phyloP scores from a whole-genome alignment of 1,140 invertebrate genomes.

The Diorhabda elongata region DNA sequence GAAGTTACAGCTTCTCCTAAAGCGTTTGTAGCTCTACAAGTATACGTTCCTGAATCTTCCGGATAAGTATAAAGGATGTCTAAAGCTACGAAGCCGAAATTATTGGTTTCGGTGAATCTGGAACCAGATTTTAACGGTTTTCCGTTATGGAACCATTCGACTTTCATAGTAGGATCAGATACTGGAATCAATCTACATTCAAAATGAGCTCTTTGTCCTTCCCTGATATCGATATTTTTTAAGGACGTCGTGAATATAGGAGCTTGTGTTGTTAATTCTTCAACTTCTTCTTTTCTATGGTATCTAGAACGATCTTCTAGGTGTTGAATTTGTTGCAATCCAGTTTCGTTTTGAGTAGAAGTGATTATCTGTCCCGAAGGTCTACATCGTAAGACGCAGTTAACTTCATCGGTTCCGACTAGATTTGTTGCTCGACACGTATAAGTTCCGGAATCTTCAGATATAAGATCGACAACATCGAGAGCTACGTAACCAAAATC shows the following conservation, averaged over 20 bases:
- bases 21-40: constrained; percentile 81
- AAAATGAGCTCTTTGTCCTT: constrained; percentile 93
- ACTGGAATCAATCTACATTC: constrained; percentile 94
- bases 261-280: constrained; percentile 82
- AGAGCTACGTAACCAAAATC: constrained; percentile 94
- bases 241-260: constrained; percentile 87
- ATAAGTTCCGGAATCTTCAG: constrained; percentile 91
- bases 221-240: constrained; percentile 87
- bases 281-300: constrained; percentile 65
- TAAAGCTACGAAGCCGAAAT: constrained; percentile 89
- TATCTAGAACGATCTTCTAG: constrained; percentile 79
- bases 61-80: constrained; percentile 89
- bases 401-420: constrained; percentile 81
- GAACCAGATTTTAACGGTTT: constrained; percentile 81
- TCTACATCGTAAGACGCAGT: constrained; percentile 65
- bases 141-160: constrained; percentile 97
- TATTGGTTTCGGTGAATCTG: constrained; percentile 86
- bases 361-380: constrained; percentile 76
- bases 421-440: constrained; percentile 89
- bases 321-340: constrained; percentile 81
- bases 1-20: constrained; percentile 84
- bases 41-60: constrained; percentile 89
- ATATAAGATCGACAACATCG: constrained; percentile 85
- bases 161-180: constrained; percentile 92
- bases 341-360: constrained; percentile 77